These are phyloP conservation scores for Actinia tenebrosa DNA, from an alignment of 64 coral and sea anemone species.

Conservation along the genomic window DNA sequence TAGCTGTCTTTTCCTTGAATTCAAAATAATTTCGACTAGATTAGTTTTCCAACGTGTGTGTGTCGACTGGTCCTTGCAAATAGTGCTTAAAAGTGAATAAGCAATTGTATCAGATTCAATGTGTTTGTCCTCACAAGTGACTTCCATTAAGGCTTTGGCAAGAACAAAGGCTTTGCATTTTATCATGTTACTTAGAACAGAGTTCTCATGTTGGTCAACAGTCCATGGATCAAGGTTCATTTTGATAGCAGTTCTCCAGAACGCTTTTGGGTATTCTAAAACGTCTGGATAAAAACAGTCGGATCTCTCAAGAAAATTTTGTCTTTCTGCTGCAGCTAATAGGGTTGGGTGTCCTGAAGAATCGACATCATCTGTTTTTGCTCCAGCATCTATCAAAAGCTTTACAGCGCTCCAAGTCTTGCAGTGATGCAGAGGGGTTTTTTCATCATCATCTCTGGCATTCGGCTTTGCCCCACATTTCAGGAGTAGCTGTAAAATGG, in stretches of 20 bases:
- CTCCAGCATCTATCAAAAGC: slow-evolving; percentile 1
- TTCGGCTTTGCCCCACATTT: background rate
- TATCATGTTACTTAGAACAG: slow-evolving; percentile 6
- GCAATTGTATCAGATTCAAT: background rate
- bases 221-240: background rate
- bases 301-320: background rate
- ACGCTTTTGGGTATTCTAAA: background rate
- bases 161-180: slow-evolving; percentile 5
- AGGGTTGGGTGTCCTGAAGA: background rate
- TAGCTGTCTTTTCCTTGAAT: background rate
- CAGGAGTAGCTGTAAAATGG: background rate
- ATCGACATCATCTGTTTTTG: background rate
- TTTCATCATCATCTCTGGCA: slow-evolving; percentile 8
- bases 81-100: background rate
- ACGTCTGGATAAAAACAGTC: slow-evolving; percentile 7
- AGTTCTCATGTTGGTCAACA: background rate
- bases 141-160: slow-evolving; percentile 19
- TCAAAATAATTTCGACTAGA: background rate
- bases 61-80: background rate
- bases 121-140: slow-evolving; percentile 3
- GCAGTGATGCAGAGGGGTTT: background rate
- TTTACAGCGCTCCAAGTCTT: slow-evolving; percentile 14
- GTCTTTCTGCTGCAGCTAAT: background rate
- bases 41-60: background rate
- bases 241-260: slow-evolving; percentile 4